These are phyloP conservation scores for Phalanger gymnotis DNA, from an alignment of 2,797 vertebrate species.

Conservation along the genomic window DNA sequence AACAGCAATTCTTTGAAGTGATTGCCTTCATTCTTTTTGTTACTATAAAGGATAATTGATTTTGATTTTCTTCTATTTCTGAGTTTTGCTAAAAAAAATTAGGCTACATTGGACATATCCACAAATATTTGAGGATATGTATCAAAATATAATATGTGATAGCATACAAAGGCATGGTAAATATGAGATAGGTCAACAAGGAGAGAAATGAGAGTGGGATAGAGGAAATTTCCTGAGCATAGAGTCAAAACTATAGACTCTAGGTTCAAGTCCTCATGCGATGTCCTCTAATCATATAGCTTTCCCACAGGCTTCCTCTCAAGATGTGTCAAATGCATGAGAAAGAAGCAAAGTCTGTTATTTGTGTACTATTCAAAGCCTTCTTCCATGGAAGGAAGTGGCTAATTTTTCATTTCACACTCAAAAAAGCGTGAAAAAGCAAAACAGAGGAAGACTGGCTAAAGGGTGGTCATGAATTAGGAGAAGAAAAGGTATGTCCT, in stretches of 20 bases:
- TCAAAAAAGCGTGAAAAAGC: conserved; percentile 82
- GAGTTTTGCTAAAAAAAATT: background rate
- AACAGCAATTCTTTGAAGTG: background rate
- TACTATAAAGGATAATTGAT: conserved; percentile 10
- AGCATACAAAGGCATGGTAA: background rate
- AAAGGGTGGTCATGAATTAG: conserved; percentile 48
- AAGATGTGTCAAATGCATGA: conserved; percentile 76
- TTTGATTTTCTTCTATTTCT: conserved; percentile 7
- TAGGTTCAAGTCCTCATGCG: conserved; percentile 58
- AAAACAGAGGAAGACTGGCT: conserved; percentile 69
- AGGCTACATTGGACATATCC: background rate
- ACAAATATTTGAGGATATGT: background rate
- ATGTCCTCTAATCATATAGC: conserved; percentile 52
- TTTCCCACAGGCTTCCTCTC: conserved; percentile 80
- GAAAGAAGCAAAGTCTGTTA: conserved; percentile 78
- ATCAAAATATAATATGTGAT: background rate
- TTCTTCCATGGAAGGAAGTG: conserved; percentile 82
- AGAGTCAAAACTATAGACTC: conserved; percentile 39
- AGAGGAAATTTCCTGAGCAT: background rate
- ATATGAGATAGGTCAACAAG: conserved; percentile 24
- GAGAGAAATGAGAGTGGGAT: conserved; percentile 7
- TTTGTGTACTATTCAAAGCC: conserved; percentile 81
- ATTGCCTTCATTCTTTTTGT: background rate
- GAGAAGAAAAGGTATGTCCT: conserved; percentile 66
- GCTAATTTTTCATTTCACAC: conserved; percentile 87